Evolutionary conservation across 2,113 vertebrate genomes (phyloP), one percentile per base, ranked within the genome.

Genomic region (pig (Sus scrofa)): DNA sequence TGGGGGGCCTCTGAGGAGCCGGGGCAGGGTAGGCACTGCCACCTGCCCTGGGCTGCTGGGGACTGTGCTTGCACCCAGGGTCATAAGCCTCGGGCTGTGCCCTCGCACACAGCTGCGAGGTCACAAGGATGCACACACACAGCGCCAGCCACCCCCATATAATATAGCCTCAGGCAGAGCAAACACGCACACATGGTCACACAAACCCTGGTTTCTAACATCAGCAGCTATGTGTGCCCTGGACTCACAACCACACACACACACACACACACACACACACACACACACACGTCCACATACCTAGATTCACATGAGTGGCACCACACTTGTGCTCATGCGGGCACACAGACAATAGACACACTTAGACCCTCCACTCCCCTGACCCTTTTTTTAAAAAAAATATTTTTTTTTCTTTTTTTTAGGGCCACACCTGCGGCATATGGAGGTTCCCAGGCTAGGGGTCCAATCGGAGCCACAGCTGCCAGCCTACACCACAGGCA

Each of bases 1-100:
- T 0, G 2, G 0, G 2, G 68, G 54, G n/a, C 52, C 12, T n/a
- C 70, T 3, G 58, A 22, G 3, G 30, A 34, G 39, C 65, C 5
- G 2, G 44, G 26, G n/a, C 14, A 22, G 22, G 0, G 9, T 13
- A 18, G 5, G 0, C 30, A 7, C 0, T 2, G 22, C 63, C 30
- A 62, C 27, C 0, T 0, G 77, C 19, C 32, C 73, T n/a, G 71
- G 0, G 2, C 67, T 1, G 0, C 10, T 0, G 0, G 37, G 26
- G 19, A 70, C 62, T 0, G 0, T 13, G 32, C 26, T 63, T 50
- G 13, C 22, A 54, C 26, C 8, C 37, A 32, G 1, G 13, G 16
- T 77, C 75, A 44, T 2, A 1, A 7, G 3, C 39, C 58, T 71
- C 18, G 12, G 65, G 60, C 44, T 52, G 30, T 32, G 24, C 8